Evolutionary conservation across 2,888 invertebrate species (phyloP), one percentile per base, ranked within the genome.

Genomic region (Cosmia trapezina): DNA sequence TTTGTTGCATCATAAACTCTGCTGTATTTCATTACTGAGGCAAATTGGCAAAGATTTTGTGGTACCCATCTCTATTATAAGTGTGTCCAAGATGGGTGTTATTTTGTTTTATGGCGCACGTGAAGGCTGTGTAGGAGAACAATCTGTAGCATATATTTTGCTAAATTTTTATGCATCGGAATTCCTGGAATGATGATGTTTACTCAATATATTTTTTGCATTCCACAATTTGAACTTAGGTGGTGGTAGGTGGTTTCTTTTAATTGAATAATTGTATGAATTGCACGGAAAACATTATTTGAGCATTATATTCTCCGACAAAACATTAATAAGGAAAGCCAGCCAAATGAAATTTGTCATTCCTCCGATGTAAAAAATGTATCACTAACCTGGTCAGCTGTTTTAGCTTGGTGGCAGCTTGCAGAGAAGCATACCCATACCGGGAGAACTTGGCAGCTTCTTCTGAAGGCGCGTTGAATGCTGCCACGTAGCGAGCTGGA

Each of bases 401-500:
- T 84, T 94, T 96, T 53, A 98, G 94, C 86, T 96, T 96, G 41
- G 96, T 93, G 6, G 97, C 96, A 0, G 98, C 97, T 89, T 97
- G 97, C 1, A 98, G 94, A 0, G 97, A 96, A 0, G 98, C 98
- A 88, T 97, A 97, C 0, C 98, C 98, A 83, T 97, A 97, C 82
- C 96, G 95, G 28, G 97, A 96, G 81, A 97, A 96, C 59, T 96
- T 94, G 66, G 96, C 96, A 0, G 97, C 97, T 88, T 97, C 97
- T 61, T 97, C 96, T 2, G 96, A 96, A 37, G 98, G 98, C 1
- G 97, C 96, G 89, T 98, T 98, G 93, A 98, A 98, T 1, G 97
- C 97, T 0, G 98, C 98, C 63, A 98, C 97, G 89, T 97, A 97
- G 17, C 97, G 96, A 1, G 97, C 98, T 9, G 98, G 98, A 87